phyloP scores from a whole-genome alignment of 2,888 invertebrate species.

The Gandaritis pyraliata region DNA sequence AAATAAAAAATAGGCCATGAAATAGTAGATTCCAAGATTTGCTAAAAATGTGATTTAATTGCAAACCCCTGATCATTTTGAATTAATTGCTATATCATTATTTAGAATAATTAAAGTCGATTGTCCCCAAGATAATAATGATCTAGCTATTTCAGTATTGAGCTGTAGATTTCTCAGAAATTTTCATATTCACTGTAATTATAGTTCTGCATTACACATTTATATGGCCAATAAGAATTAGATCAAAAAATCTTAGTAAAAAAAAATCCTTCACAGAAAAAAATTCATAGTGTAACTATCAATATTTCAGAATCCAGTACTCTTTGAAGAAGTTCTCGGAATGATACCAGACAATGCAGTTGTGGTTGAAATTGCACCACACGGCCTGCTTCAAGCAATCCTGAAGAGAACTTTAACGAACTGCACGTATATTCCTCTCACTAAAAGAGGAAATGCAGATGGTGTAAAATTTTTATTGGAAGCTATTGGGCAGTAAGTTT shows the following conservation, averaged over 20 bases:
- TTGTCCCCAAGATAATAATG: not conserved
- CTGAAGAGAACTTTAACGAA: constrained; percentile 88
- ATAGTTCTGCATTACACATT: constrained; percentile 12
- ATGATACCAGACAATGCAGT: constrained; percentile 91
- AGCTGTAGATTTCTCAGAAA: constrained; percentile 9
- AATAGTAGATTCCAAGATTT: too few species aligned
- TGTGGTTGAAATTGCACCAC: constrained; percentile 94
- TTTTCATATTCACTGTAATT: constrained; percentile 22
- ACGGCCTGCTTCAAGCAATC: constrained; percentile 93
- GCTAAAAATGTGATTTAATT: too few species aligned
- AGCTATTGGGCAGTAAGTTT: constrained; percentile 84
- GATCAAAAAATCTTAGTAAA: not conserved
- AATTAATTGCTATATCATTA: too few species aligned
- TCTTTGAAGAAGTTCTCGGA: constrained; percentile 90
- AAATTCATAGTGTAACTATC: not conserved
- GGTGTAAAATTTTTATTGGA: constrained; percentile 81
- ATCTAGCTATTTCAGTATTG: not conserved
- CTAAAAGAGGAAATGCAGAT: constrained; percentile 86
- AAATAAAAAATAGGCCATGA: too few species aligned
- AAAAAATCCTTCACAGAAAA: not conserved
- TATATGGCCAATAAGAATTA: too few species aligned
- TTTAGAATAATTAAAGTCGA: not conserved
- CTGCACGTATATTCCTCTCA: constrained; percentile 88
- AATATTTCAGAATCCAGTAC: constrained; percentile 79
- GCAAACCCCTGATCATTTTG: too few species aligned